phyloP scores from a whole-genome alignment of 2,797 vertebrate species.

The Eupleurogrammus muticus region DNA sequence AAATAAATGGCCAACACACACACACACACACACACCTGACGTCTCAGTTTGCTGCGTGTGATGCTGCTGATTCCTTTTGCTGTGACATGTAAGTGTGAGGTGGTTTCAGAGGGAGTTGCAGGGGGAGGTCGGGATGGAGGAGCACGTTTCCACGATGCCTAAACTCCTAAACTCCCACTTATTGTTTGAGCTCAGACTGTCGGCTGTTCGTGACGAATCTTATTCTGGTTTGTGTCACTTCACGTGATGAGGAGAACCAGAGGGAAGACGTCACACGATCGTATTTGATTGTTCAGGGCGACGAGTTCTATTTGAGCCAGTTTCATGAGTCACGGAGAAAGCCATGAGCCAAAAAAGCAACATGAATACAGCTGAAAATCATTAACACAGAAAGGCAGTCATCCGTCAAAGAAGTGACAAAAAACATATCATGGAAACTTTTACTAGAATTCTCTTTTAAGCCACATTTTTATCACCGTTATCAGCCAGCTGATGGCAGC shows the following conservation, averaged over 20 bases:
- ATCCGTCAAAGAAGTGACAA: background rate
- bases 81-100: constrained; percentile 43
- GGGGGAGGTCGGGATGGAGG: too few relatives aligned
- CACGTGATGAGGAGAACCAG: constrained; percentile 5
- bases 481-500: constrained; percentile 54
- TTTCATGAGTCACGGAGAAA: background rate
- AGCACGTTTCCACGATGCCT: background rate
- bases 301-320: background rate
- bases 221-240: constrained; percentile 40
- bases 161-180: background rate
- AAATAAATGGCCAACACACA: background rate
- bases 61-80: constrained; percentile 22
- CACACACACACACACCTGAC: background rate
- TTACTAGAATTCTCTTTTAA: background rate
- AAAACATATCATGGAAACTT: background rate
- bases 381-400: background rate
- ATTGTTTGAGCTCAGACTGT: background rate
- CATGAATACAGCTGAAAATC: constrained; percentile 3
- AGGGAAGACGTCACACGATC: background rate
- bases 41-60: constrained; percentile 1
- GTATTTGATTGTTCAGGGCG: constrained; percentile 8
- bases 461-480: background rate
- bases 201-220: constrained; percentile 8
- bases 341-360: background rate
- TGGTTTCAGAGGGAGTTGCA: constrained; percentile 36